A percentile compares a stretch with the other conserved stretches of the same genome.
phyloP scores from a whole-genome alignment of 2,797 vertebrate species.

The Thamnophis elegans region DNA sequence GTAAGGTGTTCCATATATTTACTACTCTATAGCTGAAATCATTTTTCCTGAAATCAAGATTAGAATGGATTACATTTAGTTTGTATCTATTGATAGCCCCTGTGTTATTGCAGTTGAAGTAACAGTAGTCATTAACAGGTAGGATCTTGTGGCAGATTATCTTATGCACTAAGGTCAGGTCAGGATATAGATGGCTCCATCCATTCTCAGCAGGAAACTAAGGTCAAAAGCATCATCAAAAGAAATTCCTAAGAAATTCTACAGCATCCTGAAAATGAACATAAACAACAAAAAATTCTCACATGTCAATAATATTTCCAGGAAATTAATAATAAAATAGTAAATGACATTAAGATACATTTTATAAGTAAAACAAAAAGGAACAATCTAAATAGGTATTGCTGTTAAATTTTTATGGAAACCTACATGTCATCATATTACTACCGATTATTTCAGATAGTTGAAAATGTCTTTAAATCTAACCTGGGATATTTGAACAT shows the following conservation, averaged over 20 bases:
- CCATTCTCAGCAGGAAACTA: not conserved
- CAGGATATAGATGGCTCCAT: too few species aligned
- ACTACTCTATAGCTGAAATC: too few species aligned
- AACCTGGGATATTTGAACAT: not conserved
- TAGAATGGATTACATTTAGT: too few species aligned
- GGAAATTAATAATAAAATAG: not conserved
- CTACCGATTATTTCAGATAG: constrained; percentile 24
- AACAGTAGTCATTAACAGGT: too few species aligned
- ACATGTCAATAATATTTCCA: not conserved
- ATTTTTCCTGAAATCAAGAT: too few species aligned
- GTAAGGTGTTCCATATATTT: too few species aligned
- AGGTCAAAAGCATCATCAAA: not conserved
- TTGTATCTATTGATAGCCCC: too few species aligned
- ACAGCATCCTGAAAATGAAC: not conserved
- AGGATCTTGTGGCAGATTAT: too few species aligned
- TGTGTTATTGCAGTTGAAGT: too few species aligned
- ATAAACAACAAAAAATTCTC: not conserved
- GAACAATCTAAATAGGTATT: constrained; percentile 27
- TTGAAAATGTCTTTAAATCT: constrained; percentile 29
- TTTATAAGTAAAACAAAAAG: constrained; percentile 17
- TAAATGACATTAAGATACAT: not conserved
- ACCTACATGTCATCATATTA: constrained; percentile 27
- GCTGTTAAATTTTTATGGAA: constrained; percentile 33
- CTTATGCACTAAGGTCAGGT: too few species aligned
- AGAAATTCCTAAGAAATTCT: not conserved